These are phyloP conservation scores for Thereva nobilitata DNA, from an alignment of 2,888 invertebrate genomes.

Conservation along the genomic window DNA sequence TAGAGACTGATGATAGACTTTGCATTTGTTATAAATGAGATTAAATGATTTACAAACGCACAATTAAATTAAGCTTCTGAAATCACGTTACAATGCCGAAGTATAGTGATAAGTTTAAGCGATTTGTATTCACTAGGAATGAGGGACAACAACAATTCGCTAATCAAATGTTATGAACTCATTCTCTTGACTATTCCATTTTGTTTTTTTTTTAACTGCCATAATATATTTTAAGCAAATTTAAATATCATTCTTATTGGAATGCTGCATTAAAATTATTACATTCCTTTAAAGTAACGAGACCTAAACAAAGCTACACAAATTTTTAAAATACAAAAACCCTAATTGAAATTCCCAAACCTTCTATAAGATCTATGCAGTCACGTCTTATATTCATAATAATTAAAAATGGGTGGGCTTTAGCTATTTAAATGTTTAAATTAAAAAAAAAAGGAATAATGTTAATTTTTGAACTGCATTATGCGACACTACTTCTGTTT, in stretches of 20 bases:
- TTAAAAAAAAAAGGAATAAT: constrained; percentile 1
- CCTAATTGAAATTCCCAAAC: neutral
- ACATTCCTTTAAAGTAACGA: constrained; percentile 2
- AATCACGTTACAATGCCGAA: too few relatives aligned
- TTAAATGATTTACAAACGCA: too few relatives aligned
- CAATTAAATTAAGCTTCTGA: too few relatives aligned
- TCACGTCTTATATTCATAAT: constrained; percentile 9
- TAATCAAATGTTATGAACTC: too few relatives aligned
- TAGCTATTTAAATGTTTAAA: constrained; percentile 20
- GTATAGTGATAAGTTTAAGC: too few relatives aligned
- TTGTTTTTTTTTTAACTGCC: too few relatives aligned
- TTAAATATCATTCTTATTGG: neutral
- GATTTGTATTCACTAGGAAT: too few relatives aligned
- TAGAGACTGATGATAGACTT: too few relatives aligned
- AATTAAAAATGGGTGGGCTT: constrained; percentile 8
- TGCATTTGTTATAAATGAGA: too few relatives aligned
- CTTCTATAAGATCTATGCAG: constrained; percentile 26
- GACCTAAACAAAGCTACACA: neutral
- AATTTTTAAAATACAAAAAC: neutral
- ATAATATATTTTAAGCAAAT: neutral
- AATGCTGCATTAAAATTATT: constrained; percentile 8
- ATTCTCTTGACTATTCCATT: too few relatives aligned
- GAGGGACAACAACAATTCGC: too few relatives aligned
- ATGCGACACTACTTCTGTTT: neutral
- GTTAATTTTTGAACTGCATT: neutral